A percentile compares a stretch with the other conserved stretches of the same genome.
phyloP scores from a whole-genome alignment of 2,888 invertebrate species.

The Cerceris ruficornis region DNA sequence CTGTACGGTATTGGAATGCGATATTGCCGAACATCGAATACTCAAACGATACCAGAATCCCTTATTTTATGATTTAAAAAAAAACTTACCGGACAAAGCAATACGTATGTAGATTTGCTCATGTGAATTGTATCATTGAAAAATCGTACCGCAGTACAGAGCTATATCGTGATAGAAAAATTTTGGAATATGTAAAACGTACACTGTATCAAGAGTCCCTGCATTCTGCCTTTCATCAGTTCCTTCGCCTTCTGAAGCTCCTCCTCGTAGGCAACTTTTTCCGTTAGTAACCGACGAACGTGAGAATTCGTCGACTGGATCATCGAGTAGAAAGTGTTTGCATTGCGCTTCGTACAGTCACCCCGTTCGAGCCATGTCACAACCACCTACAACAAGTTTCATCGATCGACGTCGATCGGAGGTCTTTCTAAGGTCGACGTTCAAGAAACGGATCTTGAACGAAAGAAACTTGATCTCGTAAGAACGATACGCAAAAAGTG shows the following conservation, averaged over 20 bases:
- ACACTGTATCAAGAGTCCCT: conserved; percentile 95
- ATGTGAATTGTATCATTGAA: conserved; percentile 54
- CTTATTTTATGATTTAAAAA: conserved; percentile 45
- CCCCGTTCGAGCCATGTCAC: conserved; percentile 97
- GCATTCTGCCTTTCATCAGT: conserved; percentile 91
- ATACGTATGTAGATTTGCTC: conserved; percentile 70
- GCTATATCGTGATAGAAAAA: conserved; percentile 49
- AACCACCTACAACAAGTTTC: conserved; percentile 84
- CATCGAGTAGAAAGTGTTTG: conserved; percentile 97
- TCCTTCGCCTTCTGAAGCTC: conserved; percentile 93
- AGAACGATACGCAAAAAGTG: no score
- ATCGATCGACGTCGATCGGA: not conserved
- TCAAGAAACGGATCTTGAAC: no score
- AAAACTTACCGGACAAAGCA: conserved; percentile 76
- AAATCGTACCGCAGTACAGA: conserved; percentile 64
- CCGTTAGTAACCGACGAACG: conserved; percentile 91
- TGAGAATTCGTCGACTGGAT: conserved; percentile 97
- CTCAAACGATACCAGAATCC: conserved; percentile 31
- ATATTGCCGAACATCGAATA: conserved; percentile 10
- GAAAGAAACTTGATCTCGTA: no score
- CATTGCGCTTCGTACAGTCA: conserved; percentile 95
- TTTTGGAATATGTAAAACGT: conserved; percentile 83
- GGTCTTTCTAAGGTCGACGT: no score
- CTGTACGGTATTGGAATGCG: not conserved
- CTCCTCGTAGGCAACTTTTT: conserved; percentile 94